Percentiles rank a stretch among this genome's conserved stretches.
Evolutionary conservation across 2,888 invertebrate genomes (phyloP).

Genomic region (Neria commutata): DNA sequence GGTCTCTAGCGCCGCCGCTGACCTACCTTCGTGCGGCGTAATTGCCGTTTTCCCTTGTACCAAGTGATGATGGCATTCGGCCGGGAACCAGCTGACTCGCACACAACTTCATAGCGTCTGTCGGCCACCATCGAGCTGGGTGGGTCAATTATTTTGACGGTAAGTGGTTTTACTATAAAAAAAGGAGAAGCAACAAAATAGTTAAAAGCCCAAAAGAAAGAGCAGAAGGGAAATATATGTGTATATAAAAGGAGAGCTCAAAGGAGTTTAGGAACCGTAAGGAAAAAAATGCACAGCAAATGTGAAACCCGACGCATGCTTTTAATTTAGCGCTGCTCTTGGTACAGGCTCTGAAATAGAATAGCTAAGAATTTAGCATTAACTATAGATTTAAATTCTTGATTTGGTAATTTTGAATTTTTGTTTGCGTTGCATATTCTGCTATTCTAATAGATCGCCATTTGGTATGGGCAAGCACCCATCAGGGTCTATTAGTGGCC

Average conservation of each 20-base stretch:
- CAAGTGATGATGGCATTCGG: conserved; percentile 87
- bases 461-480: too few relatives aligned
- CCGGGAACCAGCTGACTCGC: conserved; percentile 83
- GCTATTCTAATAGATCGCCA: too few relatives aligned
- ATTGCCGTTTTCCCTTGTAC: conserved; percentile 86
- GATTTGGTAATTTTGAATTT: too few relatives aligned
- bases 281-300: too few relatives aligned
- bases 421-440: too few relatives aligned
- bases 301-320: too few relatives aligned
- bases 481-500: too few relatives aligned
- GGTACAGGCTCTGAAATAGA: too few relatives aligned
- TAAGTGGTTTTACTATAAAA: conserved; percentile 77
- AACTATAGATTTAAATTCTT: too few relatives aligned
- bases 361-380: too few relatives aligned
- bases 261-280: too few relatives aligned
- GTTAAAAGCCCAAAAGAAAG: conserved; percentile 14
- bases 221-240: conserved; percentile 7
- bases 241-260: conserved; percentile 21
- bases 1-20: conserved; percentile 2
- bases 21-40: conserved; percentile 78
- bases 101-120: conserved; percentile 80
- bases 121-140: conserved; percentile 79
- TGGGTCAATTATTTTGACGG: conserved; percentile 76
- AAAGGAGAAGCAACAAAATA: conserved; percentile 15
- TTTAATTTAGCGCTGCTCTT: too few relatives aligned